phyloP scores from a whole-genome alignment of 2,888 invertebrate genomes.

The Chalcosyrphus nemorum region DNA sequence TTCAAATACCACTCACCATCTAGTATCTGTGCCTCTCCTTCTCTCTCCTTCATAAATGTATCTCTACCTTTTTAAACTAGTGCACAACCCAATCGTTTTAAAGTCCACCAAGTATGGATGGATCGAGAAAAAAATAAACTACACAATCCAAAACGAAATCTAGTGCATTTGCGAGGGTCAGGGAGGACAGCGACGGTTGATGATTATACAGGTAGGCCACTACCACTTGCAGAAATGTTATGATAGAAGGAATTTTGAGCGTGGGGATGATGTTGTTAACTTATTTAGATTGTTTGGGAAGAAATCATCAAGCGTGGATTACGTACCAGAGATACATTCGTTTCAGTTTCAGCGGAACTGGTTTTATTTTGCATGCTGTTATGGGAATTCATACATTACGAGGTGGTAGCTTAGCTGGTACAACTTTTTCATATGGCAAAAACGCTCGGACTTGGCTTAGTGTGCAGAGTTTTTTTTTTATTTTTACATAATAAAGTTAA shows the following conservation, averaged over 20 bases:
- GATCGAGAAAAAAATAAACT: background rate
- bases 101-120: slow-evolving; percentile 36
- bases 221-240: slow-evolving; percentile 25
- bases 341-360: slow-evolving; percentile 29
- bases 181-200: slow-evolving; percentile 44
- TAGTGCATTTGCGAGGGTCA: slow-evolving; percentile 59
- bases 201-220: slow-evolving; percentile 33
- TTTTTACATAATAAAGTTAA: slow-evolving; percentile 2
- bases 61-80: slow-evolving; percentile 3
- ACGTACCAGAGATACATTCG: slow-evolving; percentile 45
- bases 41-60: background rate
- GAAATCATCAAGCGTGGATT: slow-evolving; percentile 34
- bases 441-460: background rate
- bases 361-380: slow-evolving; percentile 55
- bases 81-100: slow-evolving; percentile 5
- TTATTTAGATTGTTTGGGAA: slow-evolving; percentile 28
- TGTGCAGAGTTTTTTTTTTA: background rate
- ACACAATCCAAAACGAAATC: slow-evolving; percentile 13
- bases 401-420: slow-evolving; percentile 22
- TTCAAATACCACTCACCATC: slow-evolving; percentile 36
- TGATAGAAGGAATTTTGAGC: slow-evolving; percentile 61
- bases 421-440: background rate
- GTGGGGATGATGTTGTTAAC: slow-evolving; percentile 52
- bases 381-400: slow-evolving; percentile 42
- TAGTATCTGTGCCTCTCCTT: slow-evolving; percentile 9